Conservation (phyloP, 1,140 invertebrate genomes). For the Drosophila funebris region DNA sequence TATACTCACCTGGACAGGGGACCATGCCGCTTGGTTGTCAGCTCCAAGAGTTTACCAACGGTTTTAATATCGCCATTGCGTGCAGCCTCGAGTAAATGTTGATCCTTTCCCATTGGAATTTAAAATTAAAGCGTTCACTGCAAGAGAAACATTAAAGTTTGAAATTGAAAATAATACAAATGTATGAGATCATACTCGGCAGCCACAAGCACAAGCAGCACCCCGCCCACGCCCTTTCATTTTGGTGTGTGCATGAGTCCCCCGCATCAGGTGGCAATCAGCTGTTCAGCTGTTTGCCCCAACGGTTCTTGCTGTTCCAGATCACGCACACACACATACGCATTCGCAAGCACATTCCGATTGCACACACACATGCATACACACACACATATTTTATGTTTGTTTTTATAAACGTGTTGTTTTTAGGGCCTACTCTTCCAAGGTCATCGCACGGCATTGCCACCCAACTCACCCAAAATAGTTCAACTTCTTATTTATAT, state of each 20-base stretch:
- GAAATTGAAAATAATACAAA: slow-evolving; percentile 4
- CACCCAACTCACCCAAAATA: slow-evolving; percentile 32
- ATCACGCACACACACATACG: slow-evolving; percentile 7
- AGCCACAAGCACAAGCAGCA: neutral
- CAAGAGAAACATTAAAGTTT: neutral
- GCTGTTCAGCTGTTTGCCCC: slow-evolving; percentile 24
- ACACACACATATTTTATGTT: slow-evolving; percentile 15
- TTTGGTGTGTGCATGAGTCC: slow-evolving; percentile 5
- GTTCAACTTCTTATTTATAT: slow-evolving; percentile 22
- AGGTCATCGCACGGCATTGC: slow-evolving; percentile 57
- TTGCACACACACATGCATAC: slow-evolving; percentile 6
- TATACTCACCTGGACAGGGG: slow-evolving; percentile 93
- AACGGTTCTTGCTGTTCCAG: slow-evolving; percentile 29
- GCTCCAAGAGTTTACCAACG: slow-evolving; percentile 95
- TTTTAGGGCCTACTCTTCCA: slow-evolving; percentile 50
- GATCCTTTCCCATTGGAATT: slow-evolving; percentile 91
- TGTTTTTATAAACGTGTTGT: slow-evolving; percentile 38
- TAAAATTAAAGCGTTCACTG: neutral
- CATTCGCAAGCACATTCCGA: slow-evolving; percentile 28
- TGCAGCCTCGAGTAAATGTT: slow-evolving; percentile 97
- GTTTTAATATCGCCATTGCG: slow-evolving; percentile 93
- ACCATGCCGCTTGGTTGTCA: slow-evolving; percentile 94
- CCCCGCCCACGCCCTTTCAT: slow-evolving; percentile 14
- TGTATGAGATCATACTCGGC: slow-evolving; percentile 39
- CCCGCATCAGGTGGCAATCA: slow-evolving; percentile 41